Conservation (phyloP, 2,797 vertebrate genomes). For the Pseudochromis fuscus region DNA sequence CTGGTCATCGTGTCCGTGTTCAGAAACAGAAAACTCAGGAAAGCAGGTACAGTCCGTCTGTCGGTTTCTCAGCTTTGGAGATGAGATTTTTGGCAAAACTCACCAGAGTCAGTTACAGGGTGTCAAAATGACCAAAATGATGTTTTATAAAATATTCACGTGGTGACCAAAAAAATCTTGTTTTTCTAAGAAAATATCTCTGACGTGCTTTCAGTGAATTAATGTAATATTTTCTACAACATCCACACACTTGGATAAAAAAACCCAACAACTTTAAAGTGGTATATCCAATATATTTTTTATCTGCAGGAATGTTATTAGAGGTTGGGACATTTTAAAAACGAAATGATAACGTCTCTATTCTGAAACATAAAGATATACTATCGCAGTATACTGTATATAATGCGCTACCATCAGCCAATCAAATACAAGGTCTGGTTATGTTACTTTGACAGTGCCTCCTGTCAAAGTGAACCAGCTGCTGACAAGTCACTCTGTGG, state of each 20-base stretch:
- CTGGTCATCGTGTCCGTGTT: constrained; percentile 90
- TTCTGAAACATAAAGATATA: neutral
- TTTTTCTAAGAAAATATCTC: too few species aligned
- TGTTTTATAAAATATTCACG: too few species aligned
- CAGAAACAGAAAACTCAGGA: constrained; percentile 90
- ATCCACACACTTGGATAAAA: too few species aligned
- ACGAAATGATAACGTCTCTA: too few species aligned
- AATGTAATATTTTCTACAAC: too few species aligned
- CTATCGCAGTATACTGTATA: too few species aligned
- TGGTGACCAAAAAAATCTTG: too few species aligned
- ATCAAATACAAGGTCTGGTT: too few species aligned
- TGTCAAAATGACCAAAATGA: neutral
- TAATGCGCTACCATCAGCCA: too few species aligned
- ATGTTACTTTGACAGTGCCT: too few species aligned
- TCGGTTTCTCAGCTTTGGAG: neutral
- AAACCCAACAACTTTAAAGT: too few species aligned
- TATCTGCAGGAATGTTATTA: neutral
- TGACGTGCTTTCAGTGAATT: neutral
- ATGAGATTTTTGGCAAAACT: neutral
- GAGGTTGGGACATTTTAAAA: neutral
- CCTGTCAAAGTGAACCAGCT: neutral
- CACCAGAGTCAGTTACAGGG: neutral
- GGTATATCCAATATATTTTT: neutral
- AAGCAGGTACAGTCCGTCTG: constrained; percentile 80
- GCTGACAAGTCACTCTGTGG: neutral